Percentiles rank a stretch among this genome's conserved stretches.
These are phyloP conservation scores for Thunnus thynnus DNA, from an alignment of 2,113 vertebrate genomes.

Conservation along the genomic window DNA sequence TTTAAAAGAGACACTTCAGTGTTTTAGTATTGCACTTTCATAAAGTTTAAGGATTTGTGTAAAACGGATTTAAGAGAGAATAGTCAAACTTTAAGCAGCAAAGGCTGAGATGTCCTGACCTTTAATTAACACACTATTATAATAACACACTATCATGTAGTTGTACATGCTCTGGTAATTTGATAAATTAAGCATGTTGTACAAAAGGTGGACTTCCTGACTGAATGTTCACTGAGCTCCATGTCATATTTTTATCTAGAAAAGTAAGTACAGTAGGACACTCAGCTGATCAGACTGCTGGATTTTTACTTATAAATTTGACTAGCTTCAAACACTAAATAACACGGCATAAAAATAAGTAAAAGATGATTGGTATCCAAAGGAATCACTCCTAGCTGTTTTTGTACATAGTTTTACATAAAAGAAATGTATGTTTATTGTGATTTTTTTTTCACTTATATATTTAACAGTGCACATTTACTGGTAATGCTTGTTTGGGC, in stretches of 20 bases:
- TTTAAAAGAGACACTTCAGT: no score
- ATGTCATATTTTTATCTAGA: background rate
- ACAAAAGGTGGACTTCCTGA: no score
- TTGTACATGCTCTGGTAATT: no score
- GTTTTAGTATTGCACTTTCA: no score
- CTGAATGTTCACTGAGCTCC: background rate
- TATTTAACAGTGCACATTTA: background rate
- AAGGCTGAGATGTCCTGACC: no score
- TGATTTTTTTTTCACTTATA: background rate
- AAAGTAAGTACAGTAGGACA: background rate
- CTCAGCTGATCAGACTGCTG: background rate
- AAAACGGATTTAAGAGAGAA: no score
- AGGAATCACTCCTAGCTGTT: conserved; percentile 14
- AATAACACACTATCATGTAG: no score
- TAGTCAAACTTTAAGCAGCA: no score
- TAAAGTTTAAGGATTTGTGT: no score
- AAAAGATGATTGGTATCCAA: conserved; percentile 28
- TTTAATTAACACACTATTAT: no score
- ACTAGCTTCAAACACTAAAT: conserved; percentile 21
- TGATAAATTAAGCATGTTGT: no score
- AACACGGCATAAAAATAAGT: conserved; percentile 6
- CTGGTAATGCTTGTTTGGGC: conserved; percentile 6
- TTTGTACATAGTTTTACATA: conserved; percentile 26
- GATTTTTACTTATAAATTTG: conserved; percentile 18
- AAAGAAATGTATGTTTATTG: conserved; percentile 19